Percentiles rank a stretch among this genome's conserved stretches.
Evolutionary conservation across 2,888 invertebrate species (phyloP).

Genomic region (Ypsolopha sequella): DNA sequence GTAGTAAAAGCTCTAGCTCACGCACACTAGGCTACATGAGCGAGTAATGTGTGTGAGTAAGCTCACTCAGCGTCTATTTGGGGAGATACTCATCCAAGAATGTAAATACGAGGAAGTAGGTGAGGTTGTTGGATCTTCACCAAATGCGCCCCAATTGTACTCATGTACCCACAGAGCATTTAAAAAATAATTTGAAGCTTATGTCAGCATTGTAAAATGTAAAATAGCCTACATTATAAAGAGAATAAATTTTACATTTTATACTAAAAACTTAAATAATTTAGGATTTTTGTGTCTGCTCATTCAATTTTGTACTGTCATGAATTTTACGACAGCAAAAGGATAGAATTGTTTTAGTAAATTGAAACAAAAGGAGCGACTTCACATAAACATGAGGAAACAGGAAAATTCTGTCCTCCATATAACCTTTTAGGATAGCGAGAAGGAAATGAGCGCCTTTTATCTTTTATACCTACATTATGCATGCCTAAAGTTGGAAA

Average conservation of each 20-base stretch:
- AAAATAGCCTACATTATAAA: too few species aligned
- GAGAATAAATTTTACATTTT: too few species aligned
- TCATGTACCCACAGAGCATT: too few species aligned
- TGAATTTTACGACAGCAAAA: too few species aligned
- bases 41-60: neutral
- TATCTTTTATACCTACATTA: slow-evolving; percentile 1
- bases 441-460: slow-evolving; percentile 1
- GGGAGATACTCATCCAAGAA: neutral
- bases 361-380: neutral
- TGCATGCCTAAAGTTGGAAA: neutral
- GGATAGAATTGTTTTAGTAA: too few species aligned
- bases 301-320: too few species aligned
- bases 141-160: too few species aligned
- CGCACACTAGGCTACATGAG: neutral
- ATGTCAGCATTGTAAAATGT: neutral
- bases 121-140: too few species aligned
- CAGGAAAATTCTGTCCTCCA: neutral
- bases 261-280: too few species aligned
- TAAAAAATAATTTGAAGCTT: neutral
- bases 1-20: neutral
- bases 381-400: neutral
- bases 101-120: too few species aligned
- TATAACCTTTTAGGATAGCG: neutral
- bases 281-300: too few species aligned
- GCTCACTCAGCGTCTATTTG: neutral